Conservation (phyloP, 2,113 vertebrate species). For the Gallinago paraguaiae region DNA sequence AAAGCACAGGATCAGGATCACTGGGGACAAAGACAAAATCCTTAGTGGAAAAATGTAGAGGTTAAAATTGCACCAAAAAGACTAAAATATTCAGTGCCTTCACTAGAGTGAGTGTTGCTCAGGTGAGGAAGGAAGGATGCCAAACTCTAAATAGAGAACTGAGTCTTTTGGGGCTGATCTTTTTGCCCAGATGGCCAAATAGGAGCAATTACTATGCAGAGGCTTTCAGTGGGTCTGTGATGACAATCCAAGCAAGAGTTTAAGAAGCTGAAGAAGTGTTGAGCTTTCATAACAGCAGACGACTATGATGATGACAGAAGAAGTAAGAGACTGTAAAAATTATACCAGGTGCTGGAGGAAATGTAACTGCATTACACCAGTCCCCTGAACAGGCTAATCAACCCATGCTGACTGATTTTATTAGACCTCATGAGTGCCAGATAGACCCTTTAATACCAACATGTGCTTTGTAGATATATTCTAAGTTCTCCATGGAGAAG, state of each 20-base stretch:
- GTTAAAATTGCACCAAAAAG: background rate
- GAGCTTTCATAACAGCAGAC: background rate
- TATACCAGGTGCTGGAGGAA: background rate
- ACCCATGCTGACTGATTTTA: background rate
- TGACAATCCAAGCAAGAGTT: background rate
- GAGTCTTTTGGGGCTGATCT: background rate
- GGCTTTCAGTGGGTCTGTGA: background rate
- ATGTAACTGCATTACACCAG: background rate
- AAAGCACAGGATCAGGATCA: background rate
- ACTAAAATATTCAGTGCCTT: background rate
- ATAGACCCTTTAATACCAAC: background rate
- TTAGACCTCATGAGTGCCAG: background rate
- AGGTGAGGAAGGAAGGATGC: background rate
- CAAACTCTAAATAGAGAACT: background rate
- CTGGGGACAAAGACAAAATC: background rate
- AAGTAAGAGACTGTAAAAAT: background rate
- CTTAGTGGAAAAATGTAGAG: background rate
- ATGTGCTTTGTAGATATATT: background rate
- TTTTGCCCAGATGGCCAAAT: background rate
- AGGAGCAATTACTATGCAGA: background rate
- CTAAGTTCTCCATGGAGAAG: background rate
- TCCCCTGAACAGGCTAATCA: background rate
- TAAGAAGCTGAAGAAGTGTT: background rate
- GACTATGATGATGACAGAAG: background rate
- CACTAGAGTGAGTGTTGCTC: background rate